Percentiles rank a stretch among this genome's conserved stretches.
Evolutionary conservation across 2,888 invertebrate species (phyloP).

Genomic region (Podabrus alpinus): DNA sequence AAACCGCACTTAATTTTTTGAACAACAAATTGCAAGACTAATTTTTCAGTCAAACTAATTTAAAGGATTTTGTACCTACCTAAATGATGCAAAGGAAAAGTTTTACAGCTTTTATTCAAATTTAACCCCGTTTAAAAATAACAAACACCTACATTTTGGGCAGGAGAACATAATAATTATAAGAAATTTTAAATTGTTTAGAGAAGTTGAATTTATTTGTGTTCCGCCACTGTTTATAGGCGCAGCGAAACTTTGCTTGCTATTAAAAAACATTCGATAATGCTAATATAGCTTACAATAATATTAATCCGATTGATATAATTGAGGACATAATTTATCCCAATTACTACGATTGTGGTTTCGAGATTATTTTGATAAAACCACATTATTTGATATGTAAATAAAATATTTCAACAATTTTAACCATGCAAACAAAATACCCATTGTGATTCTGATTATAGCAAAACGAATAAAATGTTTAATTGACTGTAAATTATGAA

Average conservation of each 20-base stretch:
- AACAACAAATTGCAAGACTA: too few relatives aligned
- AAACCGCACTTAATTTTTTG: too few relatives aligned
- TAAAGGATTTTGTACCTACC: too few relatives aligned
- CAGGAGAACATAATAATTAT: too few relatives aligned
- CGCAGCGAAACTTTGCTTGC: not conserved
- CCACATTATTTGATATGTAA: not conserved
- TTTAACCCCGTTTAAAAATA: too few relatives aligned
- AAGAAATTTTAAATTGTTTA: too few relatives aligned
- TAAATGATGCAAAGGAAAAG: too few relatives aligned
- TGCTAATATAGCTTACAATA: not conserved
- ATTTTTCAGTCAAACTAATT: too few relatives aligned
- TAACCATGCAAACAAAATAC: not conserved
- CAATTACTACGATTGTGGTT: not conserved
- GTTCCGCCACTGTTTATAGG: too few relatives aligned
- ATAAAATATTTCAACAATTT: not conserved
- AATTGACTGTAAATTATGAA: not conserved
- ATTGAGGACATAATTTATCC: not conserved
- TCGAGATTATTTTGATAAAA: not conserved
- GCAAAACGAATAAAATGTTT: not conserved
- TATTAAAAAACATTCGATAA: not conserved
- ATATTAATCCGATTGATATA: not conserved
- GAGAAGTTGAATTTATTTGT: too few relatives aligned
- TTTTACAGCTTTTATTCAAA: too few relatives aligned
- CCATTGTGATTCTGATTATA: not conserved
- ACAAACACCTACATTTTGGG: too few relatives aligned